Evolutionary conservation across 2,888 invertebrate genomes (phyloP).

Genomic region (Celastrina argiolus): DNA sequence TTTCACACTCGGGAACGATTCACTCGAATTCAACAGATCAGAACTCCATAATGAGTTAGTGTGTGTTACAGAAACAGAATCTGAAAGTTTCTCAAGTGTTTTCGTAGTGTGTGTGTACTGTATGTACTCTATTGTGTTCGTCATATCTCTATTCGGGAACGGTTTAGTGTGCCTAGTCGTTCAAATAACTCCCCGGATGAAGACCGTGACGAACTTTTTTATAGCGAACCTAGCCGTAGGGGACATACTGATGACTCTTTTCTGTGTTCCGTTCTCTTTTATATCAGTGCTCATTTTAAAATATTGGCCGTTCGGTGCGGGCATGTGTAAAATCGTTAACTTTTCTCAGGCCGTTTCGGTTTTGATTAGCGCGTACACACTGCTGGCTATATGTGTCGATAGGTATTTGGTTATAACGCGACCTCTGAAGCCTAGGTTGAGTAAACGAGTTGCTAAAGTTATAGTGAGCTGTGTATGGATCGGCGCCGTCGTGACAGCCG

Average conservation of each 20-base stretch:
- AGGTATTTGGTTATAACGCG: conserved; percentile 89
- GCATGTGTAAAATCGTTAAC: conserved; percentile 89
- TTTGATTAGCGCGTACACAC: conserved; percentile 90
- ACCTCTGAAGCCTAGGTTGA: conserved; percentile 85
- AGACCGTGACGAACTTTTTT: conserved; percentile 94
- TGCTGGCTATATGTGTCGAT: conserved; percentile 90
- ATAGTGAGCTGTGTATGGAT: conserved; percentile 82
- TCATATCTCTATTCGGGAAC: conserved; percentile 84
- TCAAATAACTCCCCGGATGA: conserved; percentile 88
- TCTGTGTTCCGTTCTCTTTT: conserved; percentile 94
- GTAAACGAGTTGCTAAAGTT: conserved; percentile 77
- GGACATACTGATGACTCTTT: conserved; percentile 91
- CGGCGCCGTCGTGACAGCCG: conserved; percentile 82
- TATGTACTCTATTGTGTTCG: conserved; percentile 84
- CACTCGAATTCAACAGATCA: conserved; percentile 27
- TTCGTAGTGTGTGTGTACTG: conserved; percentile 82
- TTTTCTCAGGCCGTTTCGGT: conserved; percentile 89
- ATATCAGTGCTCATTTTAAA: conserved; percentile 86
- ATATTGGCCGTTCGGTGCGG: conserved; percentile 92
- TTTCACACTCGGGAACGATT: conserved; percentile 23
- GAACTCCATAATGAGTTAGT: conserved; percentile 24
- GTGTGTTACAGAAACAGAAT: conserved; percentile 43
- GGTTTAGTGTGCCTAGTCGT: conserved; percentile 93
- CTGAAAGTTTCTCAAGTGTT: conserved; percentile 60
- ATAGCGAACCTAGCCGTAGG: conserved; percentile 93